Base-by-base conservation (phyloP, 2,113 vertebrate species). In the Cynoglossus semilaevis region DNA sequence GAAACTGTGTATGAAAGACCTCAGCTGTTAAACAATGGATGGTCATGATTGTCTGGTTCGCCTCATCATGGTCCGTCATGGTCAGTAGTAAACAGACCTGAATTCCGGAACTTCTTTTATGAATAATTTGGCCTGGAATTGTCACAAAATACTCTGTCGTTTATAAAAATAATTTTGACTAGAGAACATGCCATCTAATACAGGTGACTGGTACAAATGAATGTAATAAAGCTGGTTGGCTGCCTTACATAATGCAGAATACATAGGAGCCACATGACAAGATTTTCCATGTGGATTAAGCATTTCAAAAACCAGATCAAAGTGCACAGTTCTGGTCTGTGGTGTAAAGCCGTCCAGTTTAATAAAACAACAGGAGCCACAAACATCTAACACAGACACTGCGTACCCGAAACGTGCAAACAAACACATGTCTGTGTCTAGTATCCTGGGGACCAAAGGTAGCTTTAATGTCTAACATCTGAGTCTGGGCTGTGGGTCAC, bases 391-490 rank as follows among this genome's bases (percentile, higher is more conserved):
- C 50, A 50, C 38, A 61, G 72, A 59, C 74, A 61, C 18, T 12
- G 18, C 18, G 44, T 74, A 69, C 71, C 62, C 72, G 60, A 49
- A n/a, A 17, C 67, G 59, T 29, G 56, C 60, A 88, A 87, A 83
- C 68, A 84, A 68, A 80, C 68, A 76, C 57, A 43, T n/a, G 42
- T 51, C 61, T 77, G 71, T 47, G 16, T 59, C 43, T 3, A 47
- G 63, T 57, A 59, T 67, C 69, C 58, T 17, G 63, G 67, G 75
- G 85, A 79, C 56, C 88, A 89, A 89, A 91, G 88, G 88, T 90
- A 74, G 69, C 58, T 70, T 80, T 84, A 61, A 75, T 79, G 79
- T 89, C 87, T 89, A 74, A 74, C 80, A 36, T 64, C 51, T n/a
- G 68, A 68, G 74, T 84, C 66, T 62, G 54, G 73, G 70, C 37